These are phyloP conservation scores for Pocillopora grandis DNA, from an alignment of 92 coral and sea anemone genomes.

Conservation along the genomic window DNA sequence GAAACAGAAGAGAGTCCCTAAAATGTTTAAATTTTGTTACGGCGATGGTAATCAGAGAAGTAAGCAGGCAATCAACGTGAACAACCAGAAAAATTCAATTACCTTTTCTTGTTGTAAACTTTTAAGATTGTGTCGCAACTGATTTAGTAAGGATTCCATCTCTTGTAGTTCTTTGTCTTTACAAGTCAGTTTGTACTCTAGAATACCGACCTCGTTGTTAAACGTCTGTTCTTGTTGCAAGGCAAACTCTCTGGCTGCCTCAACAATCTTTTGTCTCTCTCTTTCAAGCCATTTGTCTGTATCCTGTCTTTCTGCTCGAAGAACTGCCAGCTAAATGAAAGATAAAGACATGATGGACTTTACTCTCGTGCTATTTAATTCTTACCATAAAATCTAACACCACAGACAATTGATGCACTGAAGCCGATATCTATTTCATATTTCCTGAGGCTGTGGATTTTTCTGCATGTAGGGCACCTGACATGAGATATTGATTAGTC, in stretches of 20 bases:
- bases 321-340: conserved; percentile 50
- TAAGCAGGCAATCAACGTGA: background rate
- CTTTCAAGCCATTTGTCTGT: conserved; percentile 69
- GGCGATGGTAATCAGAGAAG: background rate
- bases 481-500: no score
- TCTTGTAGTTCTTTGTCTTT: conserved; percentile 68
- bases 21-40: background rate
- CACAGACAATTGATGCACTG: no score
- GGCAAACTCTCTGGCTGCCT: conserved; percentile 82
- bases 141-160: conserved; percentile 47
- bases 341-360: background rate
- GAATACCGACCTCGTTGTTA: conserved; percentile 28
- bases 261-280: conserved; percentile 66
- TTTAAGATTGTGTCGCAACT: conserved; percentile 40
- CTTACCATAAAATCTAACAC: no score
- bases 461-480: no score
- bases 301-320: conserved; percentile 50
- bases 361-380: no score
- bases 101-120: conserved; percentile 42
- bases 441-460: no score
- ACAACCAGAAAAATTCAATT: background rate
- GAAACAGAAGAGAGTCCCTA: background rate
- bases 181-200: conserved; percentile 42
- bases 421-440: no score
- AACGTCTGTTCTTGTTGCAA: conserved; percentile 70